Percentiles rank a stretch among this genome's conserved stretches.
Conservation (phyloP, 2,888 invertebrate genomes). For the Brenthis hecate region DNA sequence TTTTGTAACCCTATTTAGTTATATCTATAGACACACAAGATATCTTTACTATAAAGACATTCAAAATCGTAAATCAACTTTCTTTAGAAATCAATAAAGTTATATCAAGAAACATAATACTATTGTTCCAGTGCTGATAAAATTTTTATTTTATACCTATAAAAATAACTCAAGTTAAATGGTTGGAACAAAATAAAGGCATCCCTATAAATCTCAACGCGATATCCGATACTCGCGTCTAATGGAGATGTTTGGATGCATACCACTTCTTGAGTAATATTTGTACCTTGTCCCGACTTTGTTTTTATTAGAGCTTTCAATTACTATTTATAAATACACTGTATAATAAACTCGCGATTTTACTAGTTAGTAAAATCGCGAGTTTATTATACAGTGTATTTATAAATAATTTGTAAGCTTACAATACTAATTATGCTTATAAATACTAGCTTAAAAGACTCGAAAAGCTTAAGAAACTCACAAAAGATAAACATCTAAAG, state of each 20-base stretch:
- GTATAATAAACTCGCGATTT: background rate
- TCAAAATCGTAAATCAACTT: conserved; percentile 13
- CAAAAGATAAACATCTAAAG: too few relatives aligned
- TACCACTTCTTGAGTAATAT: conserved; percentile 17
- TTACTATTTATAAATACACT: too few relatives aligned
- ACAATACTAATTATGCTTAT: too few relatives aligned
- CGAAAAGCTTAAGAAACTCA: too few relatives aligned
- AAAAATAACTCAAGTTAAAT: conserved; percentile 25
- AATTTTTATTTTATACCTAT: conserved; percentile 5
- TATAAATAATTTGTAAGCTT: too few relatives aligned
- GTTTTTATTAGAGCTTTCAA: background rate
- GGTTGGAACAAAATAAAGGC: conserved; percentile 9
- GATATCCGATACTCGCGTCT: conserved; percentile 22
- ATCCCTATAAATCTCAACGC: conserved; percentile 21
- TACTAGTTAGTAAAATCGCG: too few relatives aligned
- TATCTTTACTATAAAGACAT: too few relatives aligned
- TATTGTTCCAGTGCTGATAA: conserved; percentile 12
- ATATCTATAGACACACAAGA: too few relatives aligned
- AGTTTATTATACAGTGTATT: background rate
- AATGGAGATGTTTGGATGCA: conserved; percentile 21
- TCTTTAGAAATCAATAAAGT: conserved; percentile 17
- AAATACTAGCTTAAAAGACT: too few relatives aligned
- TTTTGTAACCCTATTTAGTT: too few relatives aligned
- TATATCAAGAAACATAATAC: conserved; percentile 14
- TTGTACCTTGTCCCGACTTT: background rate